Percentiles rank a stretch among this genome's conserved stretches.
Evolutionary conservation across 2,113 vertebrate species (phyloP).

Genomic region (Rhinoderma darwinii): DNA sequence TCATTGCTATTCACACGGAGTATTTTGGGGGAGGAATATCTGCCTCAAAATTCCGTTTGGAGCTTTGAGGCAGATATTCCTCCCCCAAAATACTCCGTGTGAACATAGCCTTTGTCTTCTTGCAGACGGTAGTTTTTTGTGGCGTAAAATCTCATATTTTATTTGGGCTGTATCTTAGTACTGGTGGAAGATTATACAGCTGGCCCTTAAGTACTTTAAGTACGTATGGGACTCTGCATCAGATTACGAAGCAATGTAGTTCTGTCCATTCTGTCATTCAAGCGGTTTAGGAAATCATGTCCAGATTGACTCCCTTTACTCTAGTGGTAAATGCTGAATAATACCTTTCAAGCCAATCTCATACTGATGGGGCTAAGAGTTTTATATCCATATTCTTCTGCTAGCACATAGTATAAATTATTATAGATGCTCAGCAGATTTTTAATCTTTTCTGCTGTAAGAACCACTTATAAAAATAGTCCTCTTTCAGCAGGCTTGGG

Average conservation of each 20-base stretch:
- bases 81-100: no score
- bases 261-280: background rate
- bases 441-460: constrained; percentile 36
- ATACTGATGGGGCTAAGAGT: background rate
- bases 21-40: no score
- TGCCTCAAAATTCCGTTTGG: no score
- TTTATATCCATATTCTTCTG: constrained; percentile 9
- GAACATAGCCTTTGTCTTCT: background rate
- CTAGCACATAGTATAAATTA: background rate
- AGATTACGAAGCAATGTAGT: constrained; percentile 11
- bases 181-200: background rate
- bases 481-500: background rate
- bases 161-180: background rate
- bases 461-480: constrained; percentile 32
- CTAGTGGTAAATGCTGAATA: constrained; percentile 39
- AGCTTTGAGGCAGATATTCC: no score
- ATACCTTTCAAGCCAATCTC: constrained; percentile 33
- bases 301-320: constrained; percentile 34
- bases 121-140: background rate
- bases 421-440: constrained; percentile 38
- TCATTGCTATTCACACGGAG: no score
- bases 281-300: constrained; percentile 21
- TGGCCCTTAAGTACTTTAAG: constrained; percentile 14
- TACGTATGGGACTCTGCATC: constrained; percentile 4
- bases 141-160: background rate